Base-by-base conservation (phyloP, 2,888 invertebrate species). In the Ramazzottius varieornatus region DNA sequence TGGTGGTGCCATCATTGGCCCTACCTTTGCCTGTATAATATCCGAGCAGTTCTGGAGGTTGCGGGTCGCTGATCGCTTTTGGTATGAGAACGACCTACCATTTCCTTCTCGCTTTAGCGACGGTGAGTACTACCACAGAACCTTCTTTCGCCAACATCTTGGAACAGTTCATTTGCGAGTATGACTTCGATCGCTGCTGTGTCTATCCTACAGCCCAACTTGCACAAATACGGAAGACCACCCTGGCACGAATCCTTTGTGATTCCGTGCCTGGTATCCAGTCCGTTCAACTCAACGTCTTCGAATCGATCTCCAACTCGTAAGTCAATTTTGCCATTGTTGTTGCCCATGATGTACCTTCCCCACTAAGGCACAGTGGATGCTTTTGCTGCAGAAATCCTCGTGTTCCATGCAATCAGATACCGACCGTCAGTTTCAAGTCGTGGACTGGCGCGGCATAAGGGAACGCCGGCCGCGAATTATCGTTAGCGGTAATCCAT, bases 1-100 rank as follows among this genome's bases (percentile, higher is more conserved):
- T 29, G 29, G 29, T 4, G 54, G 24, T 54, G 54, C 20, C 24
- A 16, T 54, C 29, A 29, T 54, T 29, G 54, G 54, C 4, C 54
- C 54, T 4, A 54, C 54, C 4, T 54, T 54, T 54, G 29, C 16
- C 29, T 54, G 54, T 29, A 54, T 54, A 4, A 13, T 54, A 16
- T 54, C 54, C n/a, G 54, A 54, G 29, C 54, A 54, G 29, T 54
- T 54, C 24, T 54, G 54, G 54, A 8, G 54, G 54, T 29, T 54
- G 29, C 54, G 54, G 54, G 54, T 54, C 8, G 54, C 20, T 29
- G 54, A 54, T 24, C 20, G 54, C 16, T 54, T 54, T 24, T 54
- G 29, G 20, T 54, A 54, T 29, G 54, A 54, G 24, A 29, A 29
- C 20, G 24, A 54, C 29, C 29, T 54, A n/a, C 54, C 54, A 4